These are phyloP conservation scores for Axis porcinus DNA, from an alignment of 2,113 vertebrate species.

Conservation along the genomic window DNA sequence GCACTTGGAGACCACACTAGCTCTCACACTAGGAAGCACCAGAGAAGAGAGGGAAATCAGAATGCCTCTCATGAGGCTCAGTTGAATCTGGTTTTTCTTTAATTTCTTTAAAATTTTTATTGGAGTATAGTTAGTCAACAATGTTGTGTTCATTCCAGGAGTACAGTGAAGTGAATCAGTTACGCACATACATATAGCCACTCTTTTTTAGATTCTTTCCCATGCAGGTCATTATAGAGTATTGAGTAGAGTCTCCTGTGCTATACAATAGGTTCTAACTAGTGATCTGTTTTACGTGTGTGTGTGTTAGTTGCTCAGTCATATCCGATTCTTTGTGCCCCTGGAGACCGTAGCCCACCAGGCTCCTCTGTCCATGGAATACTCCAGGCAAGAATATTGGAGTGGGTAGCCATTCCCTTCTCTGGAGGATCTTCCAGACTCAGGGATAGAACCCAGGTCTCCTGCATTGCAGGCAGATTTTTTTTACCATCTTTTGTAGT, in stretches of 20 bases:
- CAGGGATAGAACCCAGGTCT: neutral
- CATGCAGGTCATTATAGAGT: neutral
- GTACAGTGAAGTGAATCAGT: neutral
- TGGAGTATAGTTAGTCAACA: neutral
- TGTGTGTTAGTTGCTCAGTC: neutral
- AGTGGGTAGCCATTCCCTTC: neutral
- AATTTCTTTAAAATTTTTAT: neutral
- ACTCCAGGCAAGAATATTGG: neutral
- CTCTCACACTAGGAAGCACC: neutral
- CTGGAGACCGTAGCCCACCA: neutral
- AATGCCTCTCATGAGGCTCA: neutral
- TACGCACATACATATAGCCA: neutral
- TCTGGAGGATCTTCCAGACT: neutral
- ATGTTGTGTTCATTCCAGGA: neutral
- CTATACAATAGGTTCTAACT: neutral
- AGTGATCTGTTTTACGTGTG: neutral
- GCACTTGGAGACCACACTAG: neutral
- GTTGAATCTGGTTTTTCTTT: neutral
- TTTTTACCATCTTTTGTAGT: neutral
- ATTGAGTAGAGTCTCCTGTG: neutral
- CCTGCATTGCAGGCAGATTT: neutral
- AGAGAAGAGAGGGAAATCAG: neutral
- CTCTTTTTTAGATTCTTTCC: neutral
- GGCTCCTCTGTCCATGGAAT: neutral
- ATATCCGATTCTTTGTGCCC: neutral